Conservation (phyloP, 2,797 vertebrate genomes). For the Leptodactylus fallax region DNA sequence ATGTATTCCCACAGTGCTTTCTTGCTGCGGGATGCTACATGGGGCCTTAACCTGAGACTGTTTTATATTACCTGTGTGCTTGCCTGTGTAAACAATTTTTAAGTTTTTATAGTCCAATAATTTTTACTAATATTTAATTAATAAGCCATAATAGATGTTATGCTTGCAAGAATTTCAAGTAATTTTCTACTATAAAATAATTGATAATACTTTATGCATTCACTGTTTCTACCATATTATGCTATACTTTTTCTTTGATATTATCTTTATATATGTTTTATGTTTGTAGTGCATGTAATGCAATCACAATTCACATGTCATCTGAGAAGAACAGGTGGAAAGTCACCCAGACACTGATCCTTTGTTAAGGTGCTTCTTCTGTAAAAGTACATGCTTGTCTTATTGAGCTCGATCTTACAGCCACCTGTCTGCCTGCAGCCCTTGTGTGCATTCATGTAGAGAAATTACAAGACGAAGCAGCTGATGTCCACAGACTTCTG, state of each 20-base stretch:
- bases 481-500: slow-evolving; percentile 64
- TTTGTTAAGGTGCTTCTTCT: slow-evolving; percentile 73
- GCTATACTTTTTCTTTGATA: background rate
- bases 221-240: background rate
- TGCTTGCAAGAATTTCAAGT: too few species aligned
- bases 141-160: too few species aligned
- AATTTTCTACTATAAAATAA: too few species aligned
- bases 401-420: slow-evolving; percentile 68
- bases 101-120: background rate
- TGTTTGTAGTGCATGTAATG: slow-evolving; percentile 7
- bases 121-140: background rate
- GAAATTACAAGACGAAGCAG: slow-evolving; percentile 68
- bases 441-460: slow-evolving; percentile 66
- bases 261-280: background rate
- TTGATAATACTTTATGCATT: background rate
- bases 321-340: slow-evolving; percentile 71
- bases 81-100: background rate
- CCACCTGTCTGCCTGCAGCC: slow-evolving; percentile 73
- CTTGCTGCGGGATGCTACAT: too few species aligned
- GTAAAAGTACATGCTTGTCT: slow-evolving; percentile 71
- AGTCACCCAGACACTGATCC: slow-evolving; percentile 67
- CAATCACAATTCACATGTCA: slow-evolving; percentile 66
- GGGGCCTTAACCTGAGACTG: too few species aligned
- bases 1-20: too few species aligned
- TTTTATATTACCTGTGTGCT: background rate